Percentiles rank a stretch among this genome's conserved stretches.
Evolutionary conservation across 2,888 invertebrate genomes (phyloP).

Genomic region (Hyposoter didymator): DNA sequence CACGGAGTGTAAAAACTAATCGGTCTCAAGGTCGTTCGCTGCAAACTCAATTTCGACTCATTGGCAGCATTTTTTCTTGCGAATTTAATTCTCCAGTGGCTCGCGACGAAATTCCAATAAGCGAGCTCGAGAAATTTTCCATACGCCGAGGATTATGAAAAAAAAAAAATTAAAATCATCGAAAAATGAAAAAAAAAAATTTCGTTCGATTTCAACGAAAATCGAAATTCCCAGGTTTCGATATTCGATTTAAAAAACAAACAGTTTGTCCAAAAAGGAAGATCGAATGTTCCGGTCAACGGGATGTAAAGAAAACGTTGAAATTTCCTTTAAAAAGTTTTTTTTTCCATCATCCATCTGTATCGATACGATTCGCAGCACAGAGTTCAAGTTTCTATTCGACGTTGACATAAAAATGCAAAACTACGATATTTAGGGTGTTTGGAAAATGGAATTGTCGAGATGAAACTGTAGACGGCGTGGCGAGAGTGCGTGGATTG

Average conservation of each 20-base stretch:
- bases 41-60: background rate
- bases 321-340: background rate
- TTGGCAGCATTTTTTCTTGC: background rate
- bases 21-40: background rate
- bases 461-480: conserved; percentile 5
- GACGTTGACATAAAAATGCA: background rate
- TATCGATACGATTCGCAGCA: background rate
- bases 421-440: background rate
- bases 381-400: background rate
- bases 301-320: background rate
- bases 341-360: background rate
- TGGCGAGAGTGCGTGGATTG: background rate
- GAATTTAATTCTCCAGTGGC: background rate
- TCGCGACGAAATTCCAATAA: too few species aligned
- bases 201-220: background rate
- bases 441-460: background rate
- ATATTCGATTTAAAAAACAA: too few species aligned
- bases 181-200: too few species aligned
- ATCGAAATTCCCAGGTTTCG: too few species aligned
- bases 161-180: background rate
- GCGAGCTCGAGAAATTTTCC: too few species aligned
- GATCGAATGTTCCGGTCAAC: background rate
- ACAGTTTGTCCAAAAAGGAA: background rate
- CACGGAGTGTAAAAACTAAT: background rate
- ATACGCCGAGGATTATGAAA: too few species aligned